Base-by-base conservation (phyloP, 2,113 vertebrate species). In the Gambusia holbrooki region DNA sequence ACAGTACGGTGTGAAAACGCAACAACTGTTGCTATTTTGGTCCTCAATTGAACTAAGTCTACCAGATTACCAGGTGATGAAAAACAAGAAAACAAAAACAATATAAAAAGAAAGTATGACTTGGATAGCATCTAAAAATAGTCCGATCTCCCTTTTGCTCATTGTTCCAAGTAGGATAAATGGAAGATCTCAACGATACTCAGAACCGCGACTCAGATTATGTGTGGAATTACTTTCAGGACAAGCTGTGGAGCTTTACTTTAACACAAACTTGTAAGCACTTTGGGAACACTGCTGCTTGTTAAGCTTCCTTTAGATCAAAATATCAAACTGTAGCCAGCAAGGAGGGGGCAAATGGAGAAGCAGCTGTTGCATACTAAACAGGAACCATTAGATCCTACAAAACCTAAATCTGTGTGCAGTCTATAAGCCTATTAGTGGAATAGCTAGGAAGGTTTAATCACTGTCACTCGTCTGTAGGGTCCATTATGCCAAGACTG, bases 401-500 rank as follows among this genome's bases (percentile, higher is more conserved):
- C 82, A 68, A 74, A 84, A 84, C 79, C 82, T 71, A 77, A 81
- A 87, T 87, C 76, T 77, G 77, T 74, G 79, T 76, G 79, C 45
- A 65, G 83, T 84, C 79, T 81, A 51, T 87, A 85, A 85, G 80
- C 79, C 84, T 80, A 83, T 92, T 87, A 88, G 83, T 35, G 0
- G 33, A 75, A 76, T 64, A 62, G 80, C 77, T 77, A 32, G 70
- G 62, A 79, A 88, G 76, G 71, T 87, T 92, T 87, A 88, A 88
- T 93, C 85, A 84, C 72, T 66, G 76, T 80, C 80, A 68, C 69
- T 78, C 66, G 69, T 83, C 88, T 84, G 40, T 82, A 68, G 82
- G 81, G 80, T 80, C 85, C 87, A 90, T 89, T 90, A 91, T 75
- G 81, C 76, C 63, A 72, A 76, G 75, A 82, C 84, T 77, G 73